phyloP scores from a whole-genome alignment of 2,888 invertebrate species.

The Caenorhabditis drosophilae region DNA sequence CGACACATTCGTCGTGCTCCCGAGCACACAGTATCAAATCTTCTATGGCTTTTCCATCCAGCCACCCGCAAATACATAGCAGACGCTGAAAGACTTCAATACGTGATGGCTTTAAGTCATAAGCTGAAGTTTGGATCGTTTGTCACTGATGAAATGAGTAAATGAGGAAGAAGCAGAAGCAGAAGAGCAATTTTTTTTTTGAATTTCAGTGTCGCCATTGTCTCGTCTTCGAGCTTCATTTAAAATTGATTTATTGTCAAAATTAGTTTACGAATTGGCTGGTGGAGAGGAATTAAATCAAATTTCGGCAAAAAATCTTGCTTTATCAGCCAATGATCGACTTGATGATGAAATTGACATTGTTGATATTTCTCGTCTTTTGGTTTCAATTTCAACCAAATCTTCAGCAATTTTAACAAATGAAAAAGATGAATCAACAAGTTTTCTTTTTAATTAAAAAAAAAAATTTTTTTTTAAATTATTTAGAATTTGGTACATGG shows the following conservation, averaged over 20 bases:
- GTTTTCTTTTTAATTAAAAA: slow-evolving; percentile 6
- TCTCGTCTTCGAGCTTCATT: slow-evolving; percentile 55
- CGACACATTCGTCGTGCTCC: slow-evolving; percentile 57
- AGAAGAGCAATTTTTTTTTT: neutral
- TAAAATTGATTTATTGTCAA: slow-evolving; percentile 58
- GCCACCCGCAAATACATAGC: slow-evolving; percentile 51
- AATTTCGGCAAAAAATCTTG: slow-evolving; percentile 3
- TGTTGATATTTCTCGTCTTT: slow-evolving; percentile 60
- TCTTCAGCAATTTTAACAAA: slow-evolving; percentile 14
- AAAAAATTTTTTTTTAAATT: neutral
- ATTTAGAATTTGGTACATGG: slow-evolving; percentile 30
- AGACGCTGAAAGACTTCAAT: slow-evolving; percentile 28
- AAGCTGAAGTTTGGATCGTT: slow-evolving; percentile 19
- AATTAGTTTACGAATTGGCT: slow-evolving; percentile 54
- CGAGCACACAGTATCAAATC: slow-evolving; percentile 39
- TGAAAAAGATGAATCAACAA: slow-evolving; percentile 33
- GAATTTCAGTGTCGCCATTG: slow-evolving; percentile 53
- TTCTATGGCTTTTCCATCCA: slow-evolving; percentile 64
- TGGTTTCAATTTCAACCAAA: slow-evolving; percentile 56
- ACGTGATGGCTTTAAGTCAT: slow-evolving; percentile 21
- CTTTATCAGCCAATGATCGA: slow-evolving; percentile 11
- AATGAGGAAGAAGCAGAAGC: neutral
- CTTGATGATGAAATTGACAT: slow-evolving; percentile 42
- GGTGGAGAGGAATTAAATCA: slow-evolving; percentile 25
- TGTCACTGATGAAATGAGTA: slow-evolving; percentile 30